These are phyloP conservation scores for Myopa testacea DNA, from an alignment of 2,888 invertebrate species.

Conservation along the genomic window DNA sequence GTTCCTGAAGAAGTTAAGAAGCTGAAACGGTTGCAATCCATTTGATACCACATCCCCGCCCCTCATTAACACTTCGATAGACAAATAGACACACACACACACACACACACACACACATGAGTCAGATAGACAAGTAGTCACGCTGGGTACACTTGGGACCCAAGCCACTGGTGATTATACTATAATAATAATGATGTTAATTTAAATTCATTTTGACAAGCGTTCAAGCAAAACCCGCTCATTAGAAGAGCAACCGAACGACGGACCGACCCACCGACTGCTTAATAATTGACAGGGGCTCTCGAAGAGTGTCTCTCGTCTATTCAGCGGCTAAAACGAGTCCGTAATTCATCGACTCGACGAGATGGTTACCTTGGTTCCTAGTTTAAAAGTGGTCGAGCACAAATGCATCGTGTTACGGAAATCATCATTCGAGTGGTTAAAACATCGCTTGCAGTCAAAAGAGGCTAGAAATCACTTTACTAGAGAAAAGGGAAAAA, in stretches of 20 bases:
- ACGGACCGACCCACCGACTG: neutral
- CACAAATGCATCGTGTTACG: neutral
- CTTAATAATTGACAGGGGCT: neutral
- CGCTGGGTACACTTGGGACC: too few species aligned
- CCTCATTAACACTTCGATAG: conserved; percentile 12
- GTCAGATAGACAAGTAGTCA: neutral
- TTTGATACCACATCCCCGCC: neutral
- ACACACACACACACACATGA: too few species aligned
- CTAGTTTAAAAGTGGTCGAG: too few species aligned
- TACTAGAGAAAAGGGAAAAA: neutral
- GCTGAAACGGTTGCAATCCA: too few species aligned
- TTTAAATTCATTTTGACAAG: conserved; percentile 28
- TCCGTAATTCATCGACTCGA: too few species aligned
- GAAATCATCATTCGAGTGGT: neutral
- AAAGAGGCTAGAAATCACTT: conserved; percentile 31
- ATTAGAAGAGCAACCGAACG: conserved; percentile 15
- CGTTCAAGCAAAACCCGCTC: conserved; percentile 29
- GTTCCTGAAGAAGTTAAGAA: too few species aligned
- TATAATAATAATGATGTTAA: conserved; percentile 2
- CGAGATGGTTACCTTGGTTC: too few species aligned
- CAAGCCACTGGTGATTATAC: too few species aligned
- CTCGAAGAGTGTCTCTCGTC: too few species aligned
- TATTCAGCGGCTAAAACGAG: too few species aligned
- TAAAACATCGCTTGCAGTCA: conserved; percentile 1
- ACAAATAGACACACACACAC: too few species aligned